A percentile compares a stretch with the other conserved stretches of the same genome.
phyloP scores from a whole-genome alignment of 2,113 vertebrate species.

The Peromyscus maniculatus region DNA sequence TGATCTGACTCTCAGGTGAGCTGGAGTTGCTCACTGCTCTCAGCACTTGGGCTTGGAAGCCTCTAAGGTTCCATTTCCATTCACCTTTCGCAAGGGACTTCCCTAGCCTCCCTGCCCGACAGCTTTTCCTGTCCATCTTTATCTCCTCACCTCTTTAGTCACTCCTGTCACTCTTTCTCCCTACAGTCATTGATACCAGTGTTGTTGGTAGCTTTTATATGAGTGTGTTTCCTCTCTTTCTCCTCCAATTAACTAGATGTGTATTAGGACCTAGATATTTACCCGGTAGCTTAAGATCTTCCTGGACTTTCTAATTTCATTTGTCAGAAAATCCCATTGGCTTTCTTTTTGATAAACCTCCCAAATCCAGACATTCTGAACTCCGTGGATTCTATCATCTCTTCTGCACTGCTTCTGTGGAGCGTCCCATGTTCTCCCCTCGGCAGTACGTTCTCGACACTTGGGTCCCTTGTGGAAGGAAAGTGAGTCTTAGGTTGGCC shows the following conservation, averaged over 20 bases:
- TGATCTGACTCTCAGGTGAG: accelerated
- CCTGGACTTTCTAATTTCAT: neutral
- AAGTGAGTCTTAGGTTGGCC: neutral
- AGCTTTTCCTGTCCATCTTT: neutral
- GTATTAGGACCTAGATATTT: neutral
- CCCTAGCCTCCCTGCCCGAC: neutral
- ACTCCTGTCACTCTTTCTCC: neutral
- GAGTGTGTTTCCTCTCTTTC: neutral
- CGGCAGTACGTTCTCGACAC: neutral
- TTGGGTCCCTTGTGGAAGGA: neutral
- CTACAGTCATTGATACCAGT: neutral
- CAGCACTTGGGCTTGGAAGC: neutral
- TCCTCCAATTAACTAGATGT: neutral
- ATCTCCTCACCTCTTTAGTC: neutral
- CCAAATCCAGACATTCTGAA: neutral
- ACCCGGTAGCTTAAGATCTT: neutral
- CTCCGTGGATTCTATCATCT: neutral
- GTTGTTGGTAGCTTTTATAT: neutral
- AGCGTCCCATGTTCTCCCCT: neutral
- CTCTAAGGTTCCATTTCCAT: neutral
- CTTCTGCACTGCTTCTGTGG: neutral
- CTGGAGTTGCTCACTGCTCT: neutral
- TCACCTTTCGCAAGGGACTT: neutral
- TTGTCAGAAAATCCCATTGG: neutral
- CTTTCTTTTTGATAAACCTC: neutral